phyloP scores from a whole-genome alignment of 2,113 vertebrate genomes.

The Entomyzon cyanotis region DNA sequence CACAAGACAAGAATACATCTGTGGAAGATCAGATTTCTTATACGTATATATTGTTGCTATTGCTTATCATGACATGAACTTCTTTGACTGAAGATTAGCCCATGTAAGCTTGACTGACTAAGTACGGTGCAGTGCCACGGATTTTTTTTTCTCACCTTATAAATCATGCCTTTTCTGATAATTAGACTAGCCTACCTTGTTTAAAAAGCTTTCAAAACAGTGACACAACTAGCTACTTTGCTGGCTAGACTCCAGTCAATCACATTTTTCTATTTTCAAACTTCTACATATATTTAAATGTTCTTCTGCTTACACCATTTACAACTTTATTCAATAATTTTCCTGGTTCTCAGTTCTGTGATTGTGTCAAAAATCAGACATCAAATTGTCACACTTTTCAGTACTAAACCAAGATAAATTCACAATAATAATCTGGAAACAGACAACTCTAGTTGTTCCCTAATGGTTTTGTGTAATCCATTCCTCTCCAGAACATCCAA shows the following conservation, averaged over 20 bases:
- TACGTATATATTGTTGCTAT: not conserved
- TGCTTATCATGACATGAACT: not conserved
- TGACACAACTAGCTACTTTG: not conserved
- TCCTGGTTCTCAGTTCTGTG: not conserved
- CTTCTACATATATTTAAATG: not conserved
- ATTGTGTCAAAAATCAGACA: not conserved
- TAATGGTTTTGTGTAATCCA: not conserved
- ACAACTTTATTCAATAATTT: not conserved
- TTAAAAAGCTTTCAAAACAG: not conserved
- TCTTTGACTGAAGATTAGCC: not conserved
- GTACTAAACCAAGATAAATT: not conserved
- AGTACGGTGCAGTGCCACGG: not conserved
- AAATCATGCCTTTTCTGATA: not conserved
- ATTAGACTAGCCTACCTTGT: not conserved
- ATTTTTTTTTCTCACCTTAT: not conserved
- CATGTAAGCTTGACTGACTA: not conserved
- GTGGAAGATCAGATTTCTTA: not conserved
- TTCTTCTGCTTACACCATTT: not conserved
- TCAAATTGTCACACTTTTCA: not conserved
- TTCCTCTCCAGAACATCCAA: not conserved
- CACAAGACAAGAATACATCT: not conserved
- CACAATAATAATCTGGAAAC: not conserved
- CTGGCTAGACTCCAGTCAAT: not conserved
- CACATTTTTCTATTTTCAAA: not conserved
- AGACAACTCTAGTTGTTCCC: not conserved